A percentile compares a stretch with the other conserved stretches of the same genome.
Conservation (phyloP, 2,797 vertebrate genomes). For the Poeciliopsis infans region DNA sequence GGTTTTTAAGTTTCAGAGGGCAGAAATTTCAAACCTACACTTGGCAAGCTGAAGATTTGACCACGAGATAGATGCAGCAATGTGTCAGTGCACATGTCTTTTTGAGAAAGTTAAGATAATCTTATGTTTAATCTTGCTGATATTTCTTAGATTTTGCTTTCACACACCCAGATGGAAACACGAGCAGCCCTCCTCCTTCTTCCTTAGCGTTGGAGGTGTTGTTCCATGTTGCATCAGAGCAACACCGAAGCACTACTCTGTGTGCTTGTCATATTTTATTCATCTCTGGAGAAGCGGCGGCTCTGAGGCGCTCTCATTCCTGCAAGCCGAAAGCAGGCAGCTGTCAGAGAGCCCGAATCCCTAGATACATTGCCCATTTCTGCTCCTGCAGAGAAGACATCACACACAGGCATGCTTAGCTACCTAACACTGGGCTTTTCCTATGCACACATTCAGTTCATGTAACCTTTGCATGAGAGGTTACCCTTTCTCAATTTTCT, state of each 20-base stretch:
- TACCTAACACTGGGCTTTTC: slow-evolving; percentile 16
- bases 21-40: slow-evolving; percentile 10
- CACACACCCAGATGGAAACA: slow-evolving; percentile 12
- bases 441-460: slow-evolving; percentile 22
- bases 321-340: slow-evolving; percentile 60
- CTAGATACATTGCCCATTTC: slow-evolving; percentile 53
- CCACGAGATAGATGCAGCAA: slow-evolving; percentile 4
- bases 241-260: slow-evolving; percentile 50
- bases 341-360: slow-evolving; percentile 65
- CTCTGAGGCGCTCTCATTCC: slow-evolving; percentile 54
- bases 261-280: slow-evolving; percentile 81
- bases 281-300: slow-evolving; percentile 70
- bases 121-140: background rate
- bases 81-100: slow-evolving; percentile 2
- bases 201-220: slow-evolving; percentile 49
- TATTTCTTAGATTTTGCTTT: slow-evolving; percentile 26
- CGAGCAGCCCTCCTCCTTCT: slow-evolving; percentile 11
- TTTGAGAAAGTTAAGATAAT: slow-evolving; percentile 16
- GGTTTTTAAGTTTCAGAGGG: slow-evolving; percentile 12
- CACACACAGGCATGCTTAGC: slow-evolving; percentile 23
- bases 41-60: slow-evolving; percentile 23
- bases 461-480: slow-evolving; percentile 28
- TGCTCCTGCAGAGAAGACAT: slow-evolving; percentile 23
- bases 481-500: slow-evolving; percentile 35
- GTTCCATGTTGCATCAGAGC: slow-evolving; percentile 66